Base-by-base conservation (phyloP, 2,888 invertebrate genomes). In the Chrysopilus asiliformis region DNA sequence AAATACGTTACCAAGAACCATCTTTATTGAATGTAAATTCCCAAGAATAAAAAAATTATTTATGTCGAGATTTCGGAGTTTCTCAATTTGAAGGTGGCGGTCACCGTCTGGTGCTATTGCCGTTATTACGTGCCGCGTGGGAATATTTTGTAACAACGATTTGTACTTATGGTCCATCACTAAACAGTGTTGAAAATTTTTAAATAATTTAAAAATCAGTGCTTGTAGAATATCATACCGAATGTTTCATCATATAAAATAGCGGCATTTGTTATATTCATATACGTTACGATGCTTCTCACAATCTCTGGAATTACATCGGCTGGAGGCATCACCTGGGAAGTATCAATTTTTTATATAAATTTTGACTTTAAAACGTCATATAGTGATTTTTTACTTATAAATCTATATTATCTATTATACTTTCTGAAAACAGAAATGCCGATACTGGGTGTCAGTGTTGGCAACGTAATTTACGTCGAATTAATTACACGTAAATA, bases 91-190 rank as follows among this genome's bases (percentile, higher is more conserved):
- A 1, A 70, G 70, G 47, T 72, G 71, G 7, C 64, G 56, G 1
- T 56, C 55, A 2, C 58, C 56, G 43, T 72, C 72, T 42, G 71
- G 74, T 46, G 74, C 70, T 40, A 70, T 67, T 22, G 70, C 67
- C 4, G 81, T 76, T 43, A 93, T 90, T 2, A 91, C 79, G 59
- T 93, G 91, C 8, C 91, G 71, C 0, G 89, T 85, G 5, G 90
- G 85, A 38, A 91, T 80, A 56, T 93, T 91, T 60, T 87, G 79
- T 24, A 93, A 67, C 7, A 93, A 64, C 8, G 87, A 82, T 60
- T 90, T 89, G 62, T 89, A 91, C 60, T 91, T 90, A 66, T 91
- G 87, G 53, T 90, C 87, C 83, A 91, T 86, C 9, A 86, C 82
- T 83, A 65, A 7, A 56, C 33, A 20, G 12, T 19, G 9, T n/a